These are phyloP conservation scores for Cathartes aura DNA, from an alignment of 2,113 vertebrate genomes.

Conservation along the genomic window DNA sequence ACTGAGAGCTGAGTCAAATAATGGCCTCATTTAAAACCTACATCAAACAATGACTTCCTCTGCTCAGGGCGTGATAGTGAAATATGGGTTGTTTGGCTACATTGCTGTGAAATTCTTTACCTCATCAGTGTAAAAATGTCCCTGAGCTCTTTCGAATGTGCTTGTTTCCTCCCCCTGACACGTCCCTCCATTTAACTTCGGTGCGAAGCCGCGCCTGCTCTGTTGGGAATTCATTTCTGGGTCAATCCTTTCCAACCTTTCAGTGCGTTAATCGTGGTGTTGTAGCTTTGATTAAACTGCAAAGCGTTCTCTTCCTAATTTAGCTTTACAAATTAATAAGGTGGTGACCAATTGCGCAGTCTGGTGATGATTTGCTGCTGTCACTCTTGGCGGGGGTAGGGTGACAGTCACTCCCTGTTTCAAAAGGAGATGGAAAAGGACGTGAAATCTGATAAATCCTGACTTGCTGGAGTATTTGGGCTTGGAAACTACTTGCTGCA, in stretches of 20 bases:
- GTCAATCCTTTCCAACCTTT: slow-evolving; percentile 11
- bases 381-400: not conserved
- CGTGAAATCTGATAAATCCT: not conserved
- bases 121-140: not conserved
- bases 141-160: not conserved
- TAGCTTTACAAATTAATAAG: not conserved
- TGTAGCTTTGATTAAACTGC: not conserved
- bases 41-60: not conserved
- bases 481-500: not conserved
- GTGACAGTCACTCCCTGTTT: accelerated
- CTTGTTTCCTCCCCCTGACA: not conserved
- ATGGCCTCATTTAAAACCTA: not conserved
- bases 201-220: not conserved
- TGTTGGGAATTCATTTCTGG: slow-evolving; percentile 10
- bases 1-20: not conserved
- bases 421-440: not conserved
- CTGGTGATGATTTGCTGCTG: not conserved
- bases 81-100: not conserved
- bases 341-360: not conserved
- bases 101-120: not conserved
- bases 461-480: not conserved
- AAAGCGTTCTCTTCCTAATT: not conserved
- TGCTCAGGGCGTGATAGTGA: not conserved
- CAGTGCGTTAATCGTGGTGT: not conserved
- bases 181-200: not conserved